phyloP scores from a whole-genome alignment of 53 echinoderm and acorn worm species.

The Patiria pectinifera region DNA sequence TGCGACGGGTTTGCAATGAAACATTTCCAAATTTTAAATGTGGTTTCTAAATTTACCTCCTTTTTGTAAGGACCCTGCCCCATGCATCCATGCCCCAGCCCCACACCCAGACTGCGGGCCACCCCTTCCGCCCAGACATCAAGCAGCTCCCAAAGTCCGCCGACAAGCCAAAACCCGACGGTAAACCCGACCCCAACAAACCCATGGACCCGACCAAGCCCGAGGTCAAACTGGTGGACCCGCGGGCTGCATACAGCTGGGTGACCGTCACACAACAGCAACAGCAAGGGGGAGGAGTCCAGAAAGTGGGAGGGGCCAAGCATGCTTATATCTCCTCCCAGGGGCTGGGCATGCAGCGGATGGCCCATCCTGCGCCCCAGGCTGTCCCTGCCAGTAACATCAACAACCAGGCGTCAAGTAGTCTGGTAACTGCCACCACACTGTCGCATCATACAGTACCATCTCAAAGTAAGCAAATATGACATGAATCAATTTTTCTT shows the following conservation, averaged over 20 bases:
- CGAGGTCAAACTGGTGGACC: conserved; percentile 52
- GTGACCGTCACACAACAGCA: conserved; percentile 23
- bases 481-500: background rate
- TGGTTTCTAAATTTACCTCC: background rate
- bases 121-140: conserved; percentile 60
- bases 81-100: conserved; percentile 52
- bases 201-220: conserved; percentile 28
- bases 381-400: background rate
- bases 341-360: conserved; percentile 44
- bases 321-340: conserved; percentile 38
- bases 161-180: conserved; percentile 35
- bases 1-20: background rate
- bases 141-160: conserved; percentile 41
- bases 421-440: conserved; percentile 61
- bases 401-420: conserved; percentile 35
- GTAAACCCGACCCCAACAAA: conserved; percentile 49
- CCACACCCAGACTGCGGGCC: conserved; percentile 43
- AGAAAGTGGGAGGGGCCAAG: conserved; percentile 22
- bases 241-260: conserved; percentile 32
- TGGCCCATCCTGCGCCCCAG: conserved; percentile 28
- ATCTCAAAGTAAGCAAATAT: conserved; percentile 49
- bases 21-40: background rate
- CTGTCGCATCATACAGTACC: conserved; percentile 58
- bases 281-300: background rate
- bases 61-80: conserved; percentile 31